Evolutionary conservation across 2,797 vertebrate species (phyloP), one percentile per base, ranked within the genome.

Genomic region (Coregonus ussuriensis): DNA sequence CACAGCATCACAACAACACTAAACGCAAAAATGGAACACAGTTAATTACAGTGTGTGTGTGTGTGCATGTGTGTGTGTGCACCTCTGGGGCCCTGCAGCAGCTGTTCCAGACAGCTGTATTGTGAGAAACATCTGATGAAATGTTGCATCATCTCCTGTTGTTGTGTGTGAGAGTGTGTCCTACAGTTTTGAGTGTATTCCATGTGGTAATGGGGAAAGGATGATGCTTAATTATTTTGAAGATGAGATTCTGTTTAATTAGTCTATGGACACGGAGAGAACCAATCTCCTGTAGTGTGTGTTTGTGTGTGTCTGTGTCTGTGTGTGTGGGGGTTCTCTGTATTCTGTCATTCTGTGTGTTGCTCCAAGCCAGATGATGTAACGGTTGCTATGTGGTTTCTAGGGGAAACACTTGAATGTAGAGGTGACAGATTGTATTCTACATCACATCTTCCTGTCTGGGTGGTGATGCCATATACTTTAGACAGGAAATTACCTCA

Each of bases 41-140:
- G 53, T 54, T 15, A 4, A 54, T 54, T 15, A 18, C 14, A 6
- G 14, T 54, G 41, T 69, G n/a, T 29, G 53, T 62, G 71, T 68
- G 52, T 74, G 63, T 66, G 72, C 35, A 54, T 52, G 67, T 53
- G 74, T 81, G 76, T 84, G 85, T 82, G 82, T 88, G 77, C 74
- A 76, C 63, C 35, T 84, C 78, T 75, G 80, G 75, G 79, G 86
- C 84, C 83, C 68, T 56, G 77, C 69, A 7, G 76, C 91, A 92
- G 90, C 92, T 92, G 92, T 82, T 81, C 85, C 71, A 83, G 84
- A 90, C 91, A 92, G 90, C 88, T 93, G 91, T 79, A 87, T 87
- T 77, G 88, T 82, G 81, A 79, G 86, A 88, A 93, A 85, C 87
- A 87, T 91, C 88, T 91, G 90, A 91, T 82, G 86, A 88, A 88